These are phyloP conservation scores for Drosophila prostipennis DNA, from an alignment of 2,888 invertebrate species.

Conservation along the genomic window DNA sequence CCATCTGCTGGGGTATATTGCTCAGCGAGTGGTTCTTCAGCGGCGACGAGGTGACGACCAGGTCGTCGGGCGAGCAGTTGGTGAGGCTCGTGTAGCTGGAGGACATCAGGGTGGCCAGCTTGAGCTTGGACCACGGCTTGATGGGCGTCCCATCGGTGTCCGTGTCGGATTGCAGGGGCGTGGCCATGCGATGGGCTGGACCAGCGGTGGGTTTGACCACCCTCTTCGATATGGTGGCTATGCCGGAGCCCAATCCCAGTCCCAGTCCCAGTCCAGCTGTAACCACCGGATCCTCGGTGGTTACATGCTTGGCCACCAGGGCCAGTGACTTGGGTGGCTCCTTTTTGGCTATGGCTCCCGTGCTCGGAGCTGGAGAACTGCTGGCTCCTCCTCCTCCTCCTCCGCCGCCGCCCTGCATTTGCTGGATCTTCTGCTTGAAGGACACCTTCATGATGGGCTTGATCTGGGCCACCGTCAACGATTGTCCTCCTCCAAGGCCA, in stretches of 20 bases:
- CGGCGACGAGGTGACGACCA: conserved; percentile 53
- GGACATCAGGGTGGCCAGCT: conserved; percentile 87
- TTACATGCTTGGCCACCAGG: conserved; percentile 61
- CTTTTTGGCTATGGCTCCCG: conserved; percentile 84
- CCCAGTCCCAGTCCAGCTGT: not conserved
- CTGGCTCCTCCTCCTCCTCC: conserved; percentile 8
- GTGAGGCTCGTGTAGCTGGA: conserved; percentile 83
- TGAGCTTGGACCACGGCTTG: conserved; percentile 91
- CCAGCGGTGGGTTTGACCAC: conserved; percentile 62
- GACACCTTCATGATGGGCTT: conserved; percentile 86
- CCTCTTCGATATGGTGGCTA: conserved; percentile 78
- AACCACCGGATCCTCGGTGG: conserved; percentile 8
- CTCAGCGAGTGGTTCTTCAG: conserved; percentile 77
- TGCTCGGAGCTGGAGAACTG: conserved; percentile 31
- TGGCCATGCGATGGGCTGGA: conserved; percentile 50
- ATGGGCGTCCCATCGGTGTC: conserved; percentile 82
- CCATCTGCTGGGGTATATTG: conserved; percentile 73
- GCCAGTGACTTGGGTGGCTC: conserved; percentile 76
- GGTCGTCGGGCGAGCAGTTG: conserved; percentile 80
- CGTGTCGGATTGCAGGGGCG: conserved; percentile 80
- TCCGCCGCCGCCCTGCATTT: conserved; percentile 83
- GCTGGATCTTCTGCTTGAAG: conserved; percentile 87
- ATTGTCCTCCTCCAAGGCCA: conserved; percentile 19
- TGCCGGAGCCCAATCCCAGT: conserved; percentile 6
- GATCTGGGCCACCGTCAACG: conserved; percentile 61